Evolutionary conservation across 2,113 vertebrate species (phyloP), one percentile per base, ranked within the genome.

Genomic region (Chitala chitala): DNA sequence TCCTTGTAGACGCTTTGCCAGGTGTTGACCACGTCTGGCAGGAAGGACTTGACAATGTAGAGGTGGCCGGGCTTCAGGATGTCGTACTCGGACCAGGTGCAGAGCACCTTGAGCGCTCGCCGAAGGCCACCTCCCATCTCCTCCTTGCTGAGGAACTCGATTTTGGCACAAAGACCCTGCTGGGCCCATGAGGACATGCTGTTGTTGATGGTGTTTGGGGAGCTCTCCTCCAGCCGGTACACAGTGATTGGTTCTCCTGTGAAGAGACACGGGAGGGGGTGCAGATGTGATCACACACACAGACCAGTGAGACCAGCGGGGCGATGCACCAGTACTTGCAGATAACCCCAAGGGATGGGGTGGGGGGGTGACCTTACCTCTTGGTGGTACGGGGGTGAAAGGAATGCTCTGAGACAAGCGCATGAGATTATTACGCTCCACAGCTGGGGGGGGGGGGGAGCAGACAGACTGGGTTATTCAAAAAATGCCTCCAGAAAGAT

Each of bases 151-250:
- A 99, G 89, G 83, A 99, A 99, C 69, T 99, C 97, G 10, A 99
- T 99, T 85, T 98, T 99, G 76, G 96, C 97, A 82, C 92, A 98
- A 46, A 98, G 94, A 4, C 96, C 97, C n/a, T 94, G 87, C 31
- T 98, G 97, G 51, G 96, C 92, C 97, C 97, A 99, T 75, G 97
- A 99, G 36, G 96, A 98, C 97, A 99, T 99, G 92, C 97, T 99
- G 89, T 99, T 99, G 87, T 98, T 96, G 83, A 99, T 88, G 70
- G 94, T 98, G 86, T 85, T 95, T 64, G 96, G 97, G 36, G 97
- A 99, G 70, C 97, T 99, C 85, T 99, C 97, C 79, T 99, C 97
- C 65, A 99, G 90, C 20, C 95, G 92, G 84, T 99, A 99, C 81
- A 99, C 96, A 0, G 95, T 98, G 79, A 99, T 96, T 3, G 95